These are phyloP conservation scores for Lepidurus packardi DNA, from an alignment of 1,140 invertebrate genomes.

Conservation along the genomic window DNA sequence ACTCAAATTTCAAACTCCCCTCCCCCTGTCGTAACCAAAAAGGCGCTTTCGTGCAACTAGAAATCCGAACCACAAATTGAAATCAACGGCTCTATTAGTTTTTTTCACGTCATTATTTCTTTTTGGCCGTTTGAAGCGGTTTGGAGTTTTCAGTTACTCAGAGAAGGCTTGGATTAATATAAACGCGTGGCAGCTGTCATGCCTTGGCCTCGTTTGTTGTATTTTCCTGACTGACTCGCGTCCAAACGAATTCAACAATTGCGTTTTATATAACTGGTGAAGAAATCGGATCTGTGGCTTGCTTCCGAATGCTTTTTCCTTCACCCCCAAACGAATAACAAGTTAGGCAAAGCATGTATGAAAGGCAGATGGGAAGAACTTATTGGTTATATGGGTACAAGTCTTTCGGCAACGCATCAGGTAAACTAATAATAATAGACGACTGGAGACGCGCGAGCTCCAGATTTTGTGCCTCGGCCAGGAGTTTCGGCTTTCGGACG, in stretches of 20 bases:
- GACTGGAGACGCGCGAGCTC: constrained; percentile 16
- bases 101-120: too few species aligned
- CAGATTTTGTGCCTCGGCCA: neutral
- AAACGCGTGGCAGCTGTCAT: constrained; percentile 1
- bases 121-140: too few species aligned
- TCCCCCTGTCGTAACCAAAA: too few species aligned
- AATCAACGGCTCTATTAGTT: too few species aligned
- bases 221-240: neutral
- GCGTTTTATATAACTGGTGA: neutral
- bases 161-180: neutral
- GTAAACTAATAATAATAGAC: neutral
- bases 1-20: too few species aligned
- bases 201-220: neutral
- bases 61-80: too few species aligned
- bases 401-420: constrained; percentile 10
- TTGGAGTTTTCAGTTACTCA: too few species aligned
- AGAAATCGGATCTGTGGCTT: constrained; percentile 4
- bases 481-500: constrained; percentile 5
- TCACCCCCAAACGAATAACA: neutral
- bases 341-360: neutral
- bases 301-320: constrained; percentile 11
- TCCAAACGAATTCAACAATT: constrained; percentile 12
- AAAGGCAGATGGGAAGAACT: constrained; percentile 1
- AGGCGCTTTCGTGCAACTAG: too few species aligned
- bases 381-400: neutral